Base-by-base conservation (phyloP, 2,113 vertebrate species). In the Nothocercus nigrocapillus region DNA sequence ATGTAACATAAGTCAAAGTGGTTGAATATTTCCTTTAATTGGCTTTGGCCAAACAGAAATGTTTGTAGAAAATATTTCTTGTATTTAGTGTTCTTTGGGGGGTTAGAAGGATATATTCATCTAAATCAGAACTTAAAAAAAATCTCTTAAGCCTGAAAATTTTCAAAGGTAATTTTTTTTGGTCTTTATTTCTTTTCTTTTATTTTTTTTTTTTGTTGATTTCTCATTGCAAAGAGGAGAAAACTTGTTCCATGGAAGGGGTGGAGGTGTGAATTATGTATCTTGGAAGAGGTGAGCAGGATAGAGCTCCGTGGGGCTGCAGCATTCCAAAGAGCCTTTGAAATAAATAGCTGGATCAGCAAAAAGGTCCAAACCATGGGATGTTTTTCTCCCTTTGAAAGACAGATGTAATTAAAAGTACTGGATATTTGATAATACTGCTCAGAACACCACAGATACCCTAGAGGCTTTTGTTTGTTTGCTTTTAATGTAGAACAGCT, bases 21-120 rank as follows among this genome's bases (percentile, higher is more conserved):
- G 36, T 66, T 69, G 72, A 49, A 38, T 83, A 36, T 93, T 90
- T 77, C 88, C 44, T 85, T 70, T 93, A 94, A 80, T 74, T 91
- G 5, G 32, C 30, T 92, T 82, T 78, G 85, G 45, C 44, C 51
- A 88, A 82, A 59, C 40, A 93, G 27, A 72, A 91, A 59, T 90
- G 83, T 74, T 67, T 70, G 18, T 54, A 85, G 88, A 80, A 90
- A 85, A 81, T 80, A 81, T 54, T 64, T 82, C 18, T 72, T 79
- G 8, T 56, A 22, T 72, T 75, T 91, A 63, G 56, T 81, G 95
- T 79, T 73, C 19, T n/a, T 64, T 85, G 79, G 34, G 64, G 61
- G 3, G 19, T 76, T 89, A 25, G 14, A 79, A 53, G 27, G 36
- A 28, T 5, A 28, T 38, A 13, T 4, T 74, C 5, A 1, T 82